Evolutionary conservation across 1,140 invertebrate genomes (phyloP).

Genomic region (Philaenus spumarius): DNA sequence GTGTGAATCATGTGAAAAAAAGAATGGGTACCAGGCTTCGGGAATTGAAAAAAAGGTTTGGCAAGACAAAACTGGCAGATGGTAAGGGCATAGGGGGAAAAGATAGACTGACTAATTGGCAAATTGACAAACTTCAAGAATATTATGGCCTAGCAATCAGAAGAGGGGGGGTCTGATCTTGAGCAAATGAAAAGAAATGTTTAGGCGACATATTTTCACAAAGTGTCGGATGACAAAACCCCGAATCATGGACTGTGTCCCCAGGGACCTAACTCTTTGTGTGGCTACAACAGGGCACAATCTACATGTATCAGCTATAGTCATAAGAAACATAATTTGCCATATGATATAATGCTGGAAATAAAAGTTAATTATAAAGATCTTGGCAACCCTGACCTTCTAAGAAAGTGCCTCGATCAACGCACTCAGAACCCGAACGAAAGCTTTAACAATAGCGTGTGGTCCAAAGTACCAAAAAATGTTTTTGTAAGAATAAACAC

Average conservation of each 20-base stretch:
- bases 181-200: constrained; percentile 25
- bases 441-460: too few species aligned
- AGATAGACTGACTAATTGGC: constrained; percentile 23
- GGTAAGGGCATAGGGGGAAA: constrained; percentile 12
- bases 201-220: constrained; percentile 23
- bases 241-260: too few species aligned
- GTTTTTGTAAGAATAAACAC: too few species aligned
- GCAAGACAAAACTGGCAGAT: constrained; percentile 13
- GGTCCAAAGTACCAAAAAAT: too few species aligned
- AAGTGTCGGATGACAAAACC: too few species aligned
- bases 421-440: too few species aligned
- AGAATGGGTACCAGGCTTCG: constrained; percentile 28
- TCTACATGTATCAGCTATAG: too few species aligned
- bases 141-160: constrained; percentile 29
- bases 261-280: constrained; percentile 19
- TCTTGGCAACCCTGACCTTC: too few species aligned
- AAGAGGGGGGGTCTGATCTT: constrained; percentile 18
- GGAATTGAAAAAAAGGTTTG: constrained; percentile 11
- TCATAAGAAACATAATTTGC: too few species aligned
- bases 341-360: too few species aligned
- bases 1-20: constrained; percentile 28
- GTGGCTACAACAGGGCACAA: constrained; percentile 18
- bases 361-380: too few species aligned
- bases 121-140: constrained; percentile 25
- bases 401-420: too few species aligned